Evolutionary conservation across 2,888 invertebrate genomes (phyloP).

Genomic region (Trachelus iudaicus): DNA sequence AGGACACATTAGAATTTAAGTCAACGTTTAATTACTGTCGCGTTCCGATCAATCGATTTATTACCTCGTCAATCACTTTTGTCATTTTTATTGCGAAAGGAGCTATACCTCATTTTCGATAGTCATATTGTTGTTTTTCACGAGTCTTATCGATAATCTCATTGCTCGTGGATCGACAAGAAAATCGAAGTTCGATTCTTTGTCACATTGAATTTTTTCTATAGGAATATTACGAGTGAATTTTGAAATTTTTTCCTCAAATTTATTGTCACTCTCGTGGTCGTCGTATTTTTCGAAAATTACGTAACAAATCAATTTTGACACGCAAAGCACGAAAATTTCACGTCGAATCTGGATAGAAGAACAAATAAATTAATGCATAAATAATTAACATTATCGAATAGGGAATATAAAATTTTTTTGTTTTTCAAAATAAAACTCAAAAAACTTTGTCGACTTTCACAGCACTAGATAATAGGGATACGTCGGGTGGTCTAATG

Average conservation of each 20-base stretch:
- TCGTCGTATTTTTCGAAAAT: not conserved
- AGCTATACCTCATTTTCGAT: not conserved
- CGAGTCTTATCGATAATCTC: not conserved
- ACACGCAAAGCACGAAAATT: not conserved
- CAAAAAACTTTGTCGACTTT: not conserved
- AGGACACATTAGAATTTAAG: not conserved
- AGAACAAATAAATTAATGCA: not conserved
- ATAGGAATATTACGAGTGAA: not conserved
- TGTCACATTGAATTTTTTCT: too few relatives aligned
- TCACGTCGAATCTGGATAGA: not conserved
- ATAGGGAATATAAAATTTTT: not conserved
- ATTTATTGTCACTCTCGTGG: not conserved
- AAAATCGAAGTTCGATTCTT: not conserved
- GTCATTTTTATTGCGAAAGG: not conserved
- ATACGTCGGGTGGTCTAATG: not conserved
- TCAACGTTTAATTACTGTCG: not conserved
- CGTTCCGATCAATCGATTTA: not conserved
- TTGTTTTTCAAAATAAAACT: not conserved
- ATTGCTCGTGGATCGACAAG: not conserved
- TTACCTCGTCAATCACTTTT: not conserved
- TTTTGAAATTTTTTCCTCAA: not conserved
- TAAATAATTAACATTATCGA: not conserved
- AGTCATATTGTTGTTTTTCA: not conserved
- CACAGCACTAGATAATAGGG: not conserved
- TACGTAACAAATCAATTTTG: not conserved